These are phyloP conservation scores for Hirtodrosophila alboralis DNA, from an alignment of 2,888 invertebrate species.

Conservation along the genomic window DNA sequence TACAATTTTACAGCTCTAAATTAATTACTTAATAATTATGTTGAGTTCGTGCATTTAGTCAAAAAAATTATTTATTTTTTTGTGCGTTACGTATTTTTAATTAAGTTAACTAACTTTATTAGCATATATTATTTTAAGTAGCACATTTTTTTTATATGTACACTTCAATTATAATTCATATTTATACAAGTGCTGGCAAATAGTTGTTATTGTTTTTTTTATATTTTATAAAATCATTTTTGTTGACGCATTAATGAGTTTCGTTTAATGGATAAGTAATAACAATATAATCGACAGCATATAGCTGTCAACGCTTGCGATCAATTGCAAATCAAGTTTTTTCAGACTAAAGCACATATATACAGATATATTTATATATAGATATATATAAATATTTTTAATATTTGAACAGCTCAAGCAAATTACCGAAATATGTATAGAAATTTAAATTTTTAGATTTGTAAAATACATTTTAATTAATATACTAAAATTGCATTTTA, in stretches of 20 bases:
- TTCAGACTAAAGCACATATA: conserved; percentile 9
- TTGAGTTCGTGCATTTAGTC: too few species aligned
- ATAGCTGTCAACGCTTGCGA: conserved; percentile 35
- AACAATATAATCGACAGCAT: conserved; percentile 28
- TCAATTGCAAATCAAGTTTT: conserved; percentile 35
- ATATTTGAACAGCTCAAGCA: conserved; percentile 5
- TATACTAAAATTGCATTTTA: too few species aligned
- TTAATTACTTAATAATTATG: too few species aligned
- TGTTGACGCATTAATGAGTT: conserved; percentile 38
- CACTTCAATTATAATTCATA: conserved; percentile 1
- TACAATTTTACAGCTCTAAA: too few species aligned
- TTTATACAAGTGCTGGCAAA: conserved; percentile 20
- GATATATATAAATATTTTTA: not conserved
- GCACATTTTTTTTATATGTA: not conserved
- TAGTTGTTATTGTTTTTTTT: too few species aligned
- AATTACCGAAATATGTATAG: conserved; percentile 1
- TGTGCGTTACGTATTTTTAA: too few species aligned
- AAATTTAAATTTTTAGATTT: conserved; percentile 5
- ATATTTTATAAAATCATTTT: conserved; percentile 11
- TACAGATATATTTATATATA: not conserved
- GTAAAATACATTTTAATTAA: too few species aligned
- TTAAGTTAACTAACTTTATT: too few species aligned
- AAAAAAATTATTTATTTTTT: too few species aligned
- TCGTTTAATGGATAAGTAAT: conserved; percentile 39
- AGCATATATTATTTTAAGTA: too few species aligned